A percentile compares a stretch with the other conserved stretches of the same genome.
Evolutionary conservation across 1,140 invertebrate genomes (phyloP).

Genomic region (Calliopsis andreniformis): DNA sequence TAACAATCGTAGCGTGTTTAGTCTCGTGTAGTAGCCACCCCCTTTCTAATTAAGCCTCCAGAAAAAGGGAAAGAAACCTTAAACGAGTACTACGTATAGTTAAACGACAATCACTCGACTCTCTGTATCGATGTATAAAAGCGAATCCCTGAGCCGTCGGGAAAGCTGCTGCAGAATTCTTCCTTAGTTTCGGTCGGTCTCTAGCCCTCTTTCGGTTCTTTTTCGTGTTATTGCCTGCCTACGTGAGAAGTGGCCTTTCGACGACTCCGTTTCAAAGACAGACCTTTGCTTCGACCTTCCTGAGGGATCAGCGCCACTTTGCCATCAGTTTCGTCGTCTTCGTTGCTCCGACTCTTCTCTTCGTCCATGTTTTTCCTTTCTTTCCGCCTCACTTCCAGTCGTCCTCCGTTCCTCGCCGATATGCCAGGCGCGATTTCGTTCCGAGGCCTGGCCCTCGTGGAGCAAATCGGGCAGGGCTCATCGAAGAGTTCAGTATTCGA

Average conservation of each 20-base stretch:
- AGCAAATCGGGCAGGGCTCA: conserved; percentile 9
- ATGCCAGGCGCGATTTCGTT: conserved; percentile 26
- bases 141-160: conserved; percentile 66
- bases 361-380: conserved; percentile 39
- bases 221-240: background rate
- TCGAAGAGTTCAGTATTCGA: conserved; percentile 5
- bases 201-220: background rate
- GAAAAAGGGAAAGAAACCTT: conserved; percentile 13
- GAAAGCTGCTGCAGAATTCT: conserved; percentile 68
- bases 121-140: conserved; percentile 74
- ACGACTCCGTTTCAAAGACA: background rate
- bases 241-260: background rate
- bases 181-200: background rate
- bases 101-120: conserved; percentile 79
- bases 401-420: conserved; percentile 41
- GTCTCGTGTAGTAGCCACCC: conserved; percentile 69
- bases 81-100: conserved; percentile 71
- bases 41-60: conserved; percentile 70
- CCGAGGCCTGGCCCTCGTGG: too few relatives aligned
- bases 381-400: conserved; percentile 50
- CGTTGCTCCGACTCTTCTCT: background rate
- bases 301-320: background rate
- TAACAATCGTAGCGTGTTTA: conserved; percentile 65
- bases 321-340: background rate
- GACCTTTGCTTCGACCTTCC: background rate